A percentile compares a stretch with the other conserved stretches of the same genome.
These are phyloP conservation scores for Zoroaster sp. DNA, from an alignment of 53 echinoderm and acorn worm genomes.

Conservation along the genomic window DNA sequence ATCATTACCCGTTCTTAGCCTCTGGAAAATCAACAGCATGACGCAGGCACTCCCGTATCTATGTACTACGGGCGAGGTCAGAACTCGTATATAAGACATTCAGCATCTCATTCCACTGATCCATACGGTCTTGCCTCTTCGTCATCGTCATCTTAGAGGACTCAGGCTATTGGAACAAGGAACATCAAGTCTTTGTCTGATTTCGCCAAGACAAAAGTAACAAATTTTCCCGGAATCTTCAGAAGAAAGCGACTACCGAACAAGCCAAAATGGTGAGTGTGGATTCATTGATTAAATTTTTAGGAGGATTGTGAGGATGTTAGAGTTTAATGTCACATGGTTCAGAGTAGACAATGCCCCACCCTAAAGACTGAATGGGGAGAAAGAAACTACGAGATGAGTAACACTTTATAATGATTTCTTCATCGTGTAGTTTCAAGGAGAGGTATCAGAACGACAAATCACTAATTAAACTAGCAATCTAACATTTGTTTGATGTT, in stretches of 20 bases:
- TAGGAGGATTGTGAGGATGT: neutral
- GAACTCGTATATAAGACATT: constrained; percentile 17
- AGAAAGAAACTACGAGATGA: neutral
- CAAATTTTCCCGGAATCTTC: neutral
- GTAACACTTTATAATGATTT: too few relatives aligned
- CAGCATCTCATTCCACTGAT: neutral
- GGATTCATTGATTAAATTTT: neutral
- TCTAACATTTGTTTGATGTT: too few relatives aligned
- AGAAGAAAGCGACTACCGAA: neutral
- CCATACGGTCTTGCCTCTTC: constrained; percentile 48
- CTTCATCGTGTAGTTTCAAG: too few relatives aligned
- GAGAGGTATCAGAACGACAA: too few relatives aligned
- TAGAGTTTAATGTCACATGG: neutral
- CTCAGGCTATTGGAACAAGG: neutral
- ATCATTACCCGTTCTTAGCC: too few relatives aligned
- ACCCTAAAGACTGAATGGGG: neutral
- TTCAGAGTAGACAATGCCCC: neutral
- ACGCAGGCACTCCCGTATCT: neutral
- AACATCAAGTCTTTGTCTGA: constrained; percentile 2
- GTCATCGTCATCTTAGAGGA: constrained; percentile 44
- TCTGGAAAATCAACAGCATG: constrained; percentile 22
- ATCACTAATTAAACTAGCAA: too few relatives aligned
- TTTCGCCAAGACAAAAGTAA: neutral
- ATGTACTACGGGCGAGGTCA: constrained; percentile 36
- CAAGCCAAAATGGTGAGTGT: constrained; percentile 41